phyloP scores from a whole-genome alignment of 2,888 invertebrate genomes.

The Ariolimax columbianus region DNA sequence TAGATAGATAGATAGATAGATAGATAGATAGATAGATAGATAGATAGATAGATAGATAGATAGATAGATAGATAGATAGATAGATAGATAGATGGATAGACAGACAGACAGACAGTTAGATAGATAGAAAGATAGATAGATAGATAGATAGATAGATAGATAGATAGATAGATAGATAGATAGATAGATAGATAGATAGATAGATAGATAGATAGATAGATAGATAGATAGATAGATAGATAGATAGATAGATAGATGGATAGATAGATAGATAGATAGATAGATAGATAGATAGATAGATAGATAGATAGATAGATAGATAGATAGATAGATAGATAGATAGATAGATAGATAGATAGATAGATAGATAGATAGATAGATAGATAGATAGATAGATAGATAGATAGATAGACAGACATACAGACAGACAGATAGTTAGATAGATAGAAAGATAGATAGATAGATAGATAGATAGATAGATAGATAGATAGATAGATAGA shows the following conservation, averaged over 20 bases:
- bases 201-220: background rate
- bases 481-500: conserved; percentile 5
- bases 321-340: background rate
- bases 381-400: conserved; percentile 2
- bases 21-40: background rate
- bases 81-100: no score
- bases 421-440: no score
- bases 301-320: background rate
- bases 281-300: background rate
- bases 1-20: background rate
- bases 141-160: background rate
- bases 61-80: background rate
- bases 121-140: background rate
- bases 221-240: background rate
- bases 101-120: no score
- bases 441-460: background rate
- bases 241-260: no score
- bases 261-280: no score
- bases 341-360: background rate
- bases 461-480: background rate
- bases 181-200: background rate
- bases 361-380: background rate
- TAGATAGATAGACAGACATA: no score
- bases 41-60: background rate
- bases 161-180: background rate